Conservation (phyloP, 2,797 vertebrate genomes). For the Enteromius fasciolatus region DNA sequence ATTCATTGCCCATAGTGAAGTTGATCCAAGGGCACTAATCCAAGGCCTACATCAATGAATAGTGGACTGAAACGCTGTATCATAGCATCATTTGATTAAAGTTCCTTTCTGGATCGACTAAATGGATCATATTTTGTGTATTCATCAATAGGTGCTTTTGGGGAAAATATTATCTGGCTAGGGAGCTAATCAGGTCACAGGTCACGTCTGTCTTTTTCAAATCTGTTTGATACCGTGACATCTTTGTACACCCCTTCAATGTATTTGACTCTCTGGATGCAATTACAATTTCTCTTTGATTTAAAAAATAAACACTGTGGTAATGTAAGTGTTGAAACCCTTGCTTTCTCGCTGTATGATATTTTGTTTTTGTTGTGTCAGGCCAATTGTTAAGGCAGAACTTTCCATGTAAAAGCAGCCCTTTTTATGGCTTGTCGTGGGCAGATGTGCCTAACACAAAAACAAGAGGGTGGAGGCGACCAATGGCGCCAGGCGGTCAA, state of each 20-base stretch:
- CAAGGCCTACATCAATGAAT: neutral
- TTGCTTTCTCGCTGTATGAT: constrained; percentile 1
- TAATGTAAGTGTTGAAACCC: constrained; percentile 6
- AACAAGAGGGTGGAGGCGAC: constrained; percentile 17
- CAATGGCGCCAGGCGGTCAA: constrained; percentile 30
- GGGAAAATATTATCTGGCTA: neutral
- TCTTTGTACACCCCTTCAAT: neutral
- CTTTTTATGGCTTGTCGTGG: constrained; percentile 37
- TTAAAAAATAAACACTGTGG: constrained; percentile 21
- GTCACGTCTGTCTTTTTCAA: neutral
- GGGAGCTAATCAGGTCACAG: neutral
- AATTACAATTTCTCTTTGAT: neutral
- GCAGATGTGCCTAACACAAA: constrained; percentile 1
- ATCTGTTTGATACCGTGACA: neutral
- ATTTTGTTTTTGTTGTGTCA: constrained; percentile 26
- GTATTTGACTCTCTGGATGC: neutral
- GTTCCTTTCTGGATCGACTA: neutral
- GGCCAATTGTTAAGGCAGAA: constrained; percentile 31
- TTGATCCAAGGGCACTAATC: constrained; percentile 17
- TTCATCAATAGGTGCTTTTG: constrained; percentile 6
- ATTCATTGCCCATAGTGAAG: constrained; percentile 5
- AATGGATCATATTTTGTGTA: constrained; percentile 16
- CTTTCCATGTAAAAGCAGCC: constrained; percentile 37
- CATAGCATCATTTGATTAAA: constrained; percentile 14
- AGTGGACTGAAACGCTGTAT: constrained; percentile 9